Evolutionary conservation across 2,113 vertebrate genomes (phyloP).

Genomic region (Calidris pygmaea): DNA sequence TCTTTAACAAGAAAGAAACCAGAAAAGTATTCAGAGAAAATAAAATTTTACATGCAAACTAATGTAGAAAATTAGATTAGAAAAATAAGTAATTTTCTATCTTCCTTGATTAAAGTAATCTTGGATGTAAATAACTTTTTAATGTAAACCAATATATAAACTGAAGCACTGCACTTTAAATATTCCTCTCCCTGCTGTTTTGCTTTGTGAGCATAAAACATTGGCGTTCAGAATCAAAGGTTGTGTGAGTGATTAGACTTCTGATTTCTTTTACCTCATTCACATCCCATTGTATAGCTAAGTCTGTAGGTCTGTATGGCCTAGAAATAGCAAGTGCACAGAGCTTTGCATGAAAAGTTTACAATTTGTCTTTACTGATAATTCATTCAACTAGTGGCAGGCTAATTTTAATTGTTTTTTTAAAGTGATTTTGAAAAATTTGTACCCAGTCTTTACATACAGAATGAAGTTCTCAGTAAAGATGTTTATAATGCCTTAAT

Average conservation of each 20-base stretch:
- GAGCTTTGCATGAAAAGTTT: neutral
- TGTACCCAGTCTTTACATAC: neutral
- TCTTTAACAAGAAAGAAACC: neutral
- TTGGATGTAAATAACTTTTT: neutral
- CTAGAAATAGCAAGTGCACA: neutral
- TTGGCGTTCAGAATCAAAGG: neutral
- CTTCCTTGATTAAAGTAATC: neutral
- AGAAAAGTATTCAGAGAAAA: neutral
- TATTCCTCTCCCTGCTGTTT: neutral
- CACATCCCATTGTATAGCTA: neutral
- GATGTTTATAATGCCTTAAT: neutral
- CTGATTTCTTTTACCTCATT: neutral
- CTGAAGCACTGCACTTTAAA: neutral
- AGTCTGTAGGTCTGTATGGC: neutral
- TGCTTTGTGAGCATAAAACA: neutral
- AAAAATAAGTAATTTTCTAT: neutral
- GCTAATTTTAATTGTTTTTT: neutral
- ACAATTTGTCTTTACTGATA: neutral
- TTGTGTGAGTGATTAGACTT: neutral
- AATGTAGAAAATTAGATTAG: neutral
- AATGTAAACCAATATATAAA: neutral
- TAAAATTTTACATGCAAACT: neutral
- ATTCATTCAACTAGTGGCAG: neutral
- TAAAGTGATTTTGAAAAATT: neutral
- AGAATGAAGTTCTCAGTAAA: neutral